These are phyloP conservation scores for Euura lappo DNA, from an alignment of 1,140 invertebrate species.

Conservation along the genomic window DNA sequence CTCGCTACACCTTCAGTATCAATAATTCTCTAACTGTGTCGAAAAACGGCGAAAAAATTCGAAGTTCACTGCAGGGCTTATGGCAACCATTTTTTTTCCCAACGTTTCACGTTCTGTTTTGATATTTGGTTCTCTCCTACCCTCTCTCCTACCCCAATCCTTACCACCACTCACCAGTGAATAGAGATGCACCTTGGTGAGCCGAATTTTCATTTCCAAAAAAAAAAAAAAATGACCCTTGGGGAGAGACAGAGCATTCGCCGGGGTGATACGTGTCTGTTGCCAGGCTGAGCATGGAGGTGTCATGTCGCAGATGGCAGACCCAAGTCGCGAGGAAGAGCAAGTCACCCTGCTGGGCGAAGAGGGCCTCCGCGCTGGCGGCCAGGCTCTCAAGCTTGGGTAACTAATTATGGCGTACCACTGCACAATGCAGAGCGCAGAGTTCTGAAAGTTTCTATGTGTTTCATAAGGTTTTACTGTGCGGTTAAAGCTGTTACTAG, in stretches of 20 bases:
- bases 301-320: conserved; percentile 83
- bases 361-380: conserved; percentile 89
- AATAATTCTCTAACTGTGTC: too few species aligned
- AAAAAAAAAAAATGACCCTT: conserved; percentile 16
- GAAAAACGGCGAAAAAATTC: too few species aligned
- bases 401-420: conserved; percentile 66
- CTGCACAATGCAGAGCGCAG: conserved; percentile 43
- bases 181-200: neutral
- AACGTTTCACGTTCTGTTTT: too few species aligned
- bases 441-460: conserved; percentile 25
- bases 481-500: neutral
- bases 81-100: too few species aligned
- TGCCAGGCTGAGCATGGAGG: conserved; percentile 69
- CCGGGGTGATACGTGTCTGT: conserved; percentile 63
- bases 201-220: conserved; percentile 18
- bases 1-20: too few species aligned
- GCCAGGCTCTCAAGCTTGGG: conserved; percentile 94
- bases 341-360: conserved; percentile 92
- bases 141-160: neutral
- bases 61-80: too few species aligned
- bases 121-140: too few species aligned
- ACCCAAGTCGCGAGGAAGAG: conserved; percentile 91
- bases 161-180: neutral
- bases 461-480: neutral
- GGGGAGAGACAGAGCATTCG: conserved; percentile 52